These are phyloP conservation scores for Tursiops truncatus DNA, from an alignment of 2,113 vertebrate species.

Conservation along the genomic window DNA sequence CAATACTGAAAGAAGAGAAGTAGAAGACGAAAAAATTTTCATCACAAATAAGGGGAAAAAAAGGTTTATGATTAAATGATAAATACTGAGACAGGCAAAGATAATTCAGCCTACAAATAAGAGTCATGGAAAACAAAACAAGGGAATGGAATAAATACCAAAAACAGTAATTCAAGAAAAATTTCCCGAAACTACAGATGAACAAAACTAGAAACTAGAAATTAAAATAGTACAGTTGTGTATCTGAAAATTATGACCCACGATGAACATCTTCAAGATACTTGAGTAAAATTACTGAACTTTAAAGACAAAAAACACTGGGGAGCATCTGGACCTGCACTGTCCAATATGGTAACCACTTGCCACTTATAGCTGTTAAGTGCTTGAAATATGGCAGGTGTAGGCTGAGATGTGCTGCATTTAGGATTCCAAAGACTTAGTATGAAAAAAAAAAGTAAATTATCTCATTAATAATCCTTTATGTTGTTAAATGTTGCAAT, in stretches of 20 bases:
- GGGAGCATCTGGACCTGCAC: background rate
- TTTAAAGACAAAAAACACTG: background rate
- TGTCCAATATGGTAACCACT: rapidly evolving
- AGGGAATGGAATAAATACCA: background rate
- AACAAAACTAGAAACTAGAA: background rate
- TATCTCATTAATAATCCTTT: background rate
- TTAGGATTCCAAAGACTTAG: background rate
- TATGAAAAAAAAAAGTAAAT: background rate
- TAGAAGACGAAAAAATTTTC: background rate
- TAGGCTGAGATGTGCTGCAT: too few relatives aligned
- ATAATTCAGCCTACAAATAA: background rate
- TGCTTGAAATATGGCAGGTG: background rate
- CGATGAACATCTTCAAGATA: background rate
- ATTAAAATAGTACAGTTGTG: background rate
- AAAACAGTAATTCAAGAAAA: background rate
- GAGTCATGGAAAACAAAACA: background rate
- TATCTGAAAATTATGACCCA: background rate
- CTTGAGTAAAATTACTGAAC: background rate
- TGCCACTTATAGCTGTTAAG: background rate
- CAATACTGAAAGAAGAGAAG: background rate
- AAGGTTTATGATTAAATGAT: background rate
- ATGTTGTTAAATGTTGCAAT: background rate
- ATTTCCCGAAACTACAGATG: background rate
- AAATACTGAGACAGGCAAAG: background rate
- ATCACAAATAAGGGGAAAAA: background rate